Percentiles rank a stretch among this genome's conserved stretches.
These are phyloP conservation scores for Pipistrellus nathusii DNA, from an alignment of 2,797 vertebrate species.

Conservation along the genomic window DNA sequence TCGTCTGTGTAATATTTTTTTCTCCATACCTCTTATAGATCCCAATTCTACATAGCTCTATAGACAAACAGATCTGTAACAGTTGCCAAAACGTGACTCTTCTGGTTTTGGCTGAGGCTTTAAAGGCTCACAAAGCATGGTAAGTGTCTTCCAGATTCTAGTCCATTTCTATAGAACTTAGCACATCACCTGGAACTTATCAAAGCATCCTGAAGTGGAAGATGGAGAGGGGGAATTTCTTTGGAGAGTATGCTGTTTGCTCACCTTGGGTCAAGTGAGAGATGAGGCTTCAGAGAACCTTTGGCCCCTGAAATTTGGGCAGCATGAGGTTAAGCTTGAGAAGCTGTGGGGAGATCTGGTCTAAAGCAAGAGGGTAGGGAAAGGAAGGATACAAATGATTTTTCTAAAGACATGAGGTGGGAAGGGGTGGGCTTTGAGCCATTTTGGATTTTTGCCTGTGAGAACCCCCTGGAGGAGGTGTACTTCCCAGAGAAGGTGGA, in stretches of 20 bases:
- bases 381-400: background rate
- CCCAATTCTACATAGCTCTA: background rate
- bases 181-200: background rate
- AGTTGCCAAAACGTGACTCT: background rate
- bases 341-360: background rate
- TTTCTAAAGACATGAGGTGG: background rate
- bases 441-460: background rate
- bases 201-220: background rate
- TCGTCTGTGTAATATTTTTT: background rate
- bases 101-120: constrained; percentile 2
- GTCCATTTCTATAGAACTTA: background rate
- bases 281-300: background rate
- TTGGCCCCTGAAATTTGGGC: background rate
- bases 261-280: background rate
- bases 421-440: background rate
- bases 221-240: background rate
- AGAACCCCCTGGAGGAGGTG: background rate
- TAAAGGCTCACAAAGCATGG: background rate
- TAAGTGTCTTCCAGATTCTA: background rate
- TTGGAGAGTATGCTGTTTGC: background rate
- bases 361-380: background rate
- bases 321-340: background rate
- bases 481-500: background rate
- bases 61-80: background rate
- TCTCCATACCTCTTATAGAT: background rate